A percentile compares a stretch with the other conserved stretches of the same genome.
phyloP scores from a whole-genome alignment of 2,113 vertebrate genomes.

The Cricetomys ansorgei region DNA sequence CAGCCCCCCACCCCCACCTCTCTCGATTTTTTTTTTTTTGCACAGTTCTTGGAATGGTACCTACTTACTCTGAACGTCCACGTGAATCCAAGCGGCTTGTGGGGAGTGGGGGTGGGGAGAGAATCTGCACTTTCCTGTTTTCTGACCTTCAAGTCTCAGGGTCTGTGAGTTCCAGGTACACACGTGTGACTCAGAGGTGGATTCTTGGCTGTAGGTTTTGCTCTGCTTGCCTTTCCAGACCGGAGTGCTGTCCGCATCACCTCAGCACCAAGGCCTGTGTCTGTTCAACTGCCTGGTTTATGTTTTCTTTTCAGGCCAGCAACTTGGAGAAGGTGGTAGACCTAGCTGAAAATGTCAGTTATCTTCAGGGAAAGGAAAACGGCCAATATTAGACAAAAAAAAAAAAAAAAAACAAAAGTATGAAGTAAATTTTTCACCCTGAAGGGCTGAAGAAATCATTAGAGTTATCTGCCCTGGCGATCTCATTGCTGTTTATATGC shows the following conservation, averaged over 20 bases:
- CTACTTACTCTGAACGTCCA: not conserved
- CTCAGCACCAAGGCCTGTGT: accelerated
- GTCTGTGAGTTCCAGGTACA: not conserved
- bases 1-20: not conserved
- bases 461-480: slow-evolving; percentile 58
- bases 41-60: too few species aligned
- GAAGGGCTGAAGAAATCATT: slow-evolving; percentile 79
- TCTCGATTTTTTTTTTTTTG: not conserved
- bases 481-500: slow-evolving; percentile 73
- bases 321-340: slow-evolving; percentile 58
- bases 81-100: not conserved
- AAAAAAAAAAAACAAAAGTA: slow-evolving; percentile 75
- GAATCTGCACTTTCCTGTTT: not conserved
- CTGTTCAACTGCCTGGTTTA: not conserved
- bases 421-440: slow-evolving; percentile 80
- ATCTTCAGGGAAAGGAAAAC: slow-evolving; percentile 78
- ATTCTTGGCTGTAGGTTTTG: accelerated
- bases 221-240: not conserved
- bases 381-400: slow-evolving; percentile 79
- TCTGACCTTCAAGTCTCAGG: slow-evolving; percentile 13
- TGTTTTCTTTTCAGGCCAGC: slow-evolving; percentile 25
- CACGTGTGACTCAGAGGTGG: not conserved
- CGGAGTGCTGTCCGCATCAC: accelerated
- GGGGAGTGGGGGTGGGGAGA: too few species aligned
- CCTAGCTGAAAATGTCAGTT: slow-evolving; percentile 73